Conservation (phyloP, 2,888 invertebrate genomes). For the Linnaemya tessellans region DNA sequence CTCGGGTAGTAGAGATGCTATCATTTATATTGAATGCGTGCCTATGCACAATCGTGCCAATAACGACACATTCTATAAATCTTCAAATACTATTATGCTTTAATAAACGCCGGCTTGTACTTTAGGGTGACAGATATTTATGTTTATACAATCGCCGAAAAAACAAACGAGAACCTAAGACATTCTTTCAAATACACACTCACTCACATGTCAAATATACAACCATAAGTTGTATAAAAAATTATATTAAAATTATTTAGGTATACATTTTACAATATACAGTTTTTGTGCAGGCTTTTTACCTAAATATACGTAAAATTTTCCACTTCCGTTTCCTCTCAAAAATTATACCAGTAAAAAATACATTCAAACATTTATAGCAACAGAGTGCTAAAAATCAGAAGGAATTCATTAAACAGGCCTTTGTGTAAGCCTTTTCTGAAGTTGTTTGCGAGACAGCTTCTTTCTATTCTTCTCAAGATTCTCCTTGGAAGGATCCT, state of each 20-base stretch:
- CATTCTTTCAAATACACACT: not conserved
- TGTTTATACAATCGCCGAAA: conserved; percentile 2
- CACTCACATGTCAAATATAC: not conserved
- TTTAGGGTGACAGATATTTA: not conserved
- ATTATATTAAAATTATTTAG: conserved; percentile 28
- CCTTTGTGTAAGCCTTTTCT: no score
- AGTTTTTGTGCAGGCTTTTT: conserved; percentile 25
- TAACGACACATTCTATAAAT: conserved; percentile 69
- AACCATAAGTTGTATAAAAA: not conserved
- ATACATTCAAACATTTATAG: not conserved
- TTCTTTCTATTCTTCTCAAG: no score
- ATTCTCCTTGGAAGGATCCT: no score
- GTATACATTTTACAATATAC: conserved; percentile 39
- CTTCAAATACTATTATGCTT: conserved; percentile 65
- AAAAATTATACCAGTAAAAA: conserved; percentile 43
- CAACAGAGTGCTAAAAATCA: no score
- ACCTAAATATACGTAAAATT: conserved; percentile 63
- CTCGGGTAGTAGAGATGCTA: not conserved
- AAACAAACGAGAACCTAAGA: not conserved
- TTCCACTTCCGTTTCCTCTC: conserved; percentile 62
- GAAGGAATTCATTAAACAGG: no score
- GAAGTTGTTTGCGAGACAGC: no score
- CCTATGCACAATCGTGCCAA: conserved; percentile 64
- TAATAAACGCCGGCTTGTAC: conserved; percentile 53
- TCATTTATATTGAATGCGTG: not conserved